Conservation (phyloP, 2,797 vertebrate genomes). For the Acridotheres tristis region DNA sequence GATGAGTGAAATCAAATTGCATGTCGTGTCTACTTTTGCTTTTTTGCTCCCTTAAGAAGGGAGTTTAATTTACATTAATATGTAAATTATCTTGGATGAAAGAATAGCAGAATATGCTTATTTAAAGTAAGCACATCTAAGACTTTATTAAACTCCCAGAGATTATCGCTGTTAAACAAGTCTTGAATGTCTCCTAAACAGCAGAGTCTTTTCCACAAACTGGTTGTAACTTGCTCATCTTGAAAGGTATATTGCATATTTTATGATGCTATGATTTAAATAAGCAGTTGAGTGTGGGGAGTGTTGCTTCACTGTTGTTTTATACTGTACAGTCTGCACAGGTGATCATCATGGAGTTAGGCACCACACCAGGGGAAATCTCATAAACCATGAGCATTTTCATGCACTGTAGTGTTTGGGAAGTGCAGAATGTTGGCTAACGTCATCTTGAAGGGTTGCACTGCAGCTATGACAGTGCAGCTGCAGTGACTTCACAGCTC, state of each 20-base stretch:
- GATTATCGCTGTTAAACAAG: constrained; percentile 8
- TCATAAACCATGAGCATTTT: background rate
- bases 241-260: background rate
- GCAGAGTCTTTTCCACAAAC: background rate
- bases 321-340: background rate
- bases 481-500: background rate
- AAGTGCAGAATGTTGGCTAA: background rate
- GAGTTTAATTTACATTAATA: background rate
- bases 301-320: background rate
- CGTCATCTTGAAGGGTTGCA: background rate
- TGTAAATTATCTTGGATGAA: background rate
- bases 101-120: background rate
- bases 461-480: background rate
- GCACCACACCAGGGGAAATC: background rate
- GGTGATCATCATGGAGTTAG: background rate
- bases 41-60: background rate
- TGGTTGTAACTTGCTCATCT: background rate
- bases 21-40: background rate
- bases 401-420: background rate
- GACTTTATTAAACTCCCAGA: background rate
- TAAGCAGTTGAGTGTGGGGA: background rate
- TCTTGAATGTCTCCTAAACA: background rate
- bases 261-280: background rate
- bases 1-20: background rate
- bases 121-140: background rate